Evolutionary conservation across 2,888 invertebrate genomes (phyloP).

Genomic region (Tipula unca): DNA sequence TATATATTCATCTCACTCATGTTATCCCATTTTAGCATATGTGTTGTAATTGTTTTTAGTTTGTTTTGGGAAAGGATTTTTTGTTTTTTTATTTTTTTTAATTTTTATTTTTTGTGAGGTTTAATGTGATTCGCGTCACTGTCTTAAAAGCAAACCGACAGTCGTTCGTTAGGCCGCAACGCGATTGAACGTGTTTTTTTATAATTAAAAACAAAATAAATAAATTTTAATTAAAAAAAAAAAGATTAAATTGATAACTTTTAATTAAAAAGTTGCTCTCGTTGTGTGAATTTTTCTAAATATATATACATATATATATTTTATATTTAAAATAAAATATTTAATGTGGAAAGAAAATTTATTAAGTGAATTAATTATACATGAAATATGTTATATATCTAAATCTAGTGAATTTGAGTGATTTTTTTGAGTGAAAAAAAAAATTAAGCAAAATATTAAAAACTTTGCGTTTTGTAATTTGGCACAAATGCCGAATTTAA

Average conservation of each 20-base stretch:
- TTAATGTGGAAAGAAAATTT: background rate
- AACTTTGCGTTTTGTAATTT: background rate
- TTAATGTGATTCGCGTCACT: background rate
- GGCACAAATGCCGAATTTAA: background rate
- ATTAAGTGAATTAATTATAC: background rate
- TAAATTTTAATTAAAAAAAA: background rate
- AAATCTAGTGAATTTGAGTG: background rate
- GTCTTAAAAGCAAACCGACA: background rate
- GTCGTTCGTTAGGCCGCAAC: conserved; percentile 17
- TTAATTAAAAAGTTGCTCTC: background rate
- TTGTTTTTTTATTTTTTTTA: background rate
- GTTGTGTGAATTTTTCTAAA: background rate
- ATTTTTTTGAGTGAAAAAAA: background rate
- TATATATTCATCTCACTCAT: background rate
- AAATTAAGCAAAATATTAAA: background rate
- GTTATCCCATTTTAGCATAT: background rate
- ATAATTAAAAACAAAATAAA: background rate
- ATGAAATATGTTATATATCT: background rate
- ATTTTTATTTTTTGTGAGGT: background rate
- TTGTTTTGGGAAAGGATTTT: background rate
- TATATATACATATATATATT: background rate
- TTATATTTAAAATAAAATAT: background rate
- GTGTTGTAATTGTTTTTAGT: background rate
- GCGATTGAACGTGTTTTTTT: background rate
- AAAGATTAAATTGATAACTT: background rate